Conservation (phyloP, 2,797 vertebrate species). For the Enteromius radiatus region DNA sequence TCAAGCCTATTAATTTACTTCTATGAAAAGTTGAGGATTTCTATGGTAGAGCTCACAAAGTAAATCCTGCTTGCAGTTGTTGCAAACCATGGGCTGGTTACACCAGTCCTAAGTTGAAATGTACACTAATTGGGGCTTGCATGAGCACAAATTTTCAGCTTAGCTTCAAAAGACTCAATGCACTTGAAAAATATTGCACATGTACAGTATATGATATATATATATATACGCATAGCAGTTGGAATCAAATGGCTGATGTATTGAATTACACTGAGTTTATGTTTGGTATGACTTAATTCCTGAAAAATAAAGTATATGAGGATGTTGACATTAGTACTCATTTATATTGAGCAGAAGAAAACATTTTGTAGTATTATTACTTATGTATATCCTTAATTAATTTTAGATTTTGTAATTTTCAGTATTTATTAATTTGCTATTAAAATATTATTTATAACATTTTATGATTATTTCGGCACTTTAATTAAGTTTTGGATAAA, state of each 20-base stretch:
- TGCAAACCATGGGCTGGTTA: neutral
- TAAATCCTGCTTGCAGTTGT: neutral
- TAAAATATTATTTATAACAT: neutral
- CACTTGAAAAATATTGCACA: neutral
- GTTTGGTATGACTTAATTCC: neutral
- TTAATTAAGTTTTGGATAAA: neutral
- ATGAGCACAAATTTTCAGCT: neutral
- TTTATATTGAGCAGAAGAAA: neutral
- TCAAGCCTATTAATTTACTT: neutral
- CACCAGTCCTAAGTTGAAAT: neutral
- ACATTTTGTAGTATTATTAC: neutral
- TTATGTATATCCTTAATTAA: neutral
- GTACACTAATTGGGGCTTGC: neutral
- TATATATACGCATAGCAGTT: neutral
- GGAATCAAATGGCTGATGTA: neutral
- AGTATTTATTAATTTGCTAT: neutral
- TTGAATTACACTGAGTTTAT: neutral
- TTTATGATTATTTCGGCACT: neutral
- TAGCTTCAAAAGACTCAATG: neutral
- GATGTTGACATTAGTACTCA: neutral
- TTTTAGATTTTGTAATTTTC: neutral
- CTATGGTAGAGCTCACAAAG: neutral
- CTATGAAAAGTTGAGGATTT: neutral
- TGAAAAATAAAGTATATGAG: neutral
- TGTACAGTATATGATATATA: neutral